phyloP scores from a whole-genome alignment of 2,797 vertebrate genomes.

The Hirundo rustica region DNA sequence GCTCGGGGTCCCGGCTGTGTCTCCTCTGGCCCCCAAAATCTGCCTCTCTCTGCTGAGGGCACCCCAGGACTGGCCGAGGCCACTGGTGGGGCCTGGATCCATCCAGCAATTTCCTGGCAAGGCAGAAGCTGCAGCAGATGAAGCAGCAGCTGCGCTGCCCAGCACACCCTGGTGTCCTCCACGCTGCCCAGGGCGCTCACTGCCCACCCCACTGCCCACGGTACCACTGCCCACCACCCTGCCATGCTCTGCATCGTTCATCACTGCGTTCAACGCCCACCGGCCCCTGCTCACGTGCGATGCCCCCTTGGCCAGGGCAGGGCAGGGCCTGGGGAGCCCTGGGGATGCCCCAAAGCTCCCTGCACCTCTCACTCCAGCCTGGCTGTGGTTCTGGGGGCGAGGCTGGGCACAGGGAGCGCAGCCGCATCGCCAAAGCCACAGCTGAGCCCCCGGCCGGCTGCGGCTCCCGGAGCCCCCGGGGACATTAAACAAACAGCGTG shows the following conservation, averaged over 20 bases:
- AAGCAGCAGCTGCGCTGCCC: background rate
- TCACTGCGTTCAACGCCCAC: background rate
- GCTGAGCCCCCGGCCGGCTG: constrained; percentile 32
- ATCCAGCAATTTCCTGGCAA: background rate
- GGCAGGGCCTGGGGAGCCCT: background rate
- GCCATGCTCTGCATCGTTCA: background rate
- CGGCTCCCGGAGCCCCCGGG: background rate
- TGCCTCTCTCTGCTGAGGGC: background rate
- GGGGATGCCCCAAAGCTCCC: background rate
- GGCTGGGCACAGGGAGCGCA: background rate
- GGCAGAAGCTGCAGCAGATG: background rate
- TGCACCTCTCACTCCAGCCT: background rate
- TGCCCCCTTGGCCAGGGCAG: background rate
- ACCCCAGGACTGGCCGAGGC: background rate
- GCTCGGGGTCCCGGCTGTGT: background rate
- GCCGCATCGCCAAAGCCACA: background rate
- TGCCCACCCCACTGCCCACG: background rate
- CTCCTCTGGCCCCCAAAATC: background rate
- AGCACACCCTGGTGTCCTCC: background rate
- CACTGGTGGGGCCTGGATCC: background rate
- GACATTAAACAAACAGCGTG: constrained; percentile 50
- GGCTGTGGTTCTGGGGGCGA: accelerated
- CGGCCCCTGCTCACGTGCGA: accelerated
- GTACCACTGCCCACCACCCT: background rate
- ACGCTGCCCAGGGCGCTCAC: background rate